Conservation (phyloP, 2,113 vertebrate species). For the Clarias magur region DNA sequence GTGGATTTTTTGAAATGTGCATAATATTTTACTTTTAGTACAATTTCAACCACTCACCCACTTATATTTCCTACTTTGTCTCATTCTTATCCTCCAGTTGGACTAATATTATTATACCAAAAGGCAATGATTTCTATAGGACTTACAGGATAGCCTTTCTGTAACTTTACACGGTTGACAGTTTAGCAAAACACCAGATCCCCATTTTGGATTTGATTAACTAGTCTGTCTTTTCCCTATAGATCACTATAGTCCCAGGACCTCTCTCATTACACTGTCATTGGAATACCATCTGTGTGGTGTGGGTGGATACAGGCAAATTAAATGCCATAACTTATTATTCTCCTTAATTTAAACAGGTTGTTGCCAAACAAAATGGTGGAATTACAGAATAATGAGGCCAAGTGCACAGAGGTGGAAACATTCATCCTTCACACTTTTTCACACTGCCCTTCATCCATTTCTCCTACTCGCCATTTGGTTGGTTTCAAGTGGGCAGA, state of each 20-base stretch:
- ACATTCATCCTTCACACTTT: constrained; percentile 44
- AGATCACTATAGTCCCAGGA: background rate
- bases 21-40: background rate
- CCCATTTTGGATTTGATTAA: constrained; percentile 46
- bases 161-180: constrained; percentile 32
- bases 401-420: constrained; percentile 33
- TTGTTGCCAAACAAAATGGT: constrained; percentile 6
- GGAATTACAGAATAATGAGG: constrained; percentile 26
- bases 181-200: constrained; percentile 25
- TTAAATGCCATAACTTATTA: constrained; percentile 46
- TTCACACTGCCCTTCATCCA: constrained; percentile 29
- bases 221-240: constrained; percentile 9
- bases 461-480: constrained; percentile 16
- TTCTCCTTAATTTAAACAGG: constrained; percentile 25
- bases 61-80: constrained; percentile 27
- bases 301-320: constrained; percentile 45
- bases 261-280: background rate
- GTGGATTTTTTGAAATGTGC: background rate
- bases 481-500: constrained; percentile 9
- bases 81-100: constrained; percentile 22
- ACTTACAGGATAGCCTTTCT: constrained; percentile 41
- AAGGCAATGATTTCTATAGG: constrained; percentile 24
- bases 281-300: constrained; percentile 33
- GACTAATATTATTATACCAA: constrained; percentile 48
- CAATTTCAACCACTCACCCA: background rate